Conservation (phyloP, 2,797 vertebrate species). For the Muscicapa comitata region DNA sequence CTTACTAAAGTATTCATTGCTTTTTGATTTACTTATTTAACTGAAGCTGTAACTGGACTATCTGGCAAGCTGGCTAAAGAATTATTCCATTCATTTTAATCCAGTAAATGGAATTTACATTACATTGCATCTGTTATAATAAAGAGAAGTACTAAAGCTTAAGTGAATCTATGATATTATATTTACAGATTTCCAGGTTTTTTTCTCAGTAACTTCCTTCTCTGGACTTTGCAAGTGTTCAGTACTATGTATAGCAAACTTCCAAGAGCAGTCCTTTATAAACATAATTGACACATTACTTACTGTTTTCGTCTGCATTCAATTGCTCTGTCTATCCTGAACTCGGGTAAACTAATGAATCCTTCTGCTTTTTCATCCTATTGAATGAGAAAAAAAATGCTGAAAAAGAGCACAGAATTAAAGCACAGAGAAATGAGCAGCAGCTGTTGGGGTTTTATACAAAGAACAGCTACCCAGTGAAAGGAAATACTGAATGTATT, state of each 20-base stretch:
- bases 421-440: background rate
- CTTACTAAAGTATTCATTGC: background rate
- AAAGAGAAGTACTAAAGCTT: background rate
- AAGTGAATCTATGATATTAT: background rate
- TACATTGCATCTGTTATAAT: background rate
- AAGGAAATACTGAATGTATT: background rate
- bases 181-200: background rate
- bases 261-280: background rate
- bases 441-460: background rate
- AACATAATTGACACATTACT: slow-evolving; percentile 50
- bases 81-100: background rate
- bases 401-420: background rate
- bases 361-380: slow-evolving; percentile 90
- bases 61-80: background rate
- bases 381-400: background rate
- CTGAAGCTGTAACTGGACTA: background rate
- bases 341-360: slow-evolving; percentile 91
- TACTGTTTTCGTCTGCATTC: slow-evolving; percentile 90
- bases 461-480: background rate
- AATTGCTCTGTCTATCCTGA: slow-evolving; percentile 89
- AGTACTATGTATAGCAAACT: background rate
- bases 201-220: background rate
- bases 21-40: background rate
- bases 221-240: background rate
- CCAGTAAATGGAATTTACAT: background rate